Evolutionary conservation across 2,797 vertebrate species (phyloP), one percentile per base, ranked within the genome.

Genomic region (Alauda arvensis): DNA sequence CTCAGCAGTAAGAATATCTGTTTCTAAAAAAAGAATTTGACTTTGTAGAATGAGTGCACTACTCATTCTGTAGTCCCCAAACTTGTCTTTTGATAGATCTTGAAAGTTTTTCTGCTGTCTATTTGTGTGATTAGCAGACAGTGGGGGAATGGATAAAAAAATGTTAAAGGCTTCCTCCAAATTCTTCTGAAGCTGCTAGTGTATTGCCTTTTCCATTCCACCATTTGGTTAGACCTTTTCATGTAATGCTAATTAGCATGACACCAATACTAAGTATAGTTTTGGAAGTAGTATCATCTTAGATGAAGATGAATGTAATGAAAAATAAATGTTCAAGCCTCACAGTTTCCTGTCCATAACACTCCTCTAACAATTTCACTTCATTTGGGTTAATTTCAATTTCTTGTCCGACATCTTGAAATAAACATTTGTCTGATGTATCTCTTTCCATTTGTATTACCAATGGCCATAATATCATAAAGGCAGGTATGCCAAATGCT

Each of bases 201-300:
- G 6, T 45, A 24, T 61, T 70, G 21, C 33, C 17, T 84, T 87
- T 82, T 70, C 25, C 23, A 40, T 87, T 87, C 24, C 48, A 76
- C 67, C 51, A 79, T 68, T 93, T 89, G 81, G 46, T 79, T 83
- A 87, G 40, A 78, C 53, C n/a, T 93, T 91, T 85, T 77, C 40
- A 62, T 74, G 33, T 90, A 79, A 29, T 65, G 31, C n/a, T 82
- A 75, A 85, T 87, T 85, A 83, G 15, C 37, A 46, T 71, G 68
- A 79, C 51, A 79, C 51, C 40, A 85, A 55, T 66, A 84, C 68
- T 87, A 62, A 85, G 68, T 76, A 46, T 24, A 17, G 26, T 74
- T 88, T 91, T 82, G 57, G 40, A 87, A 90, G 37, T n/a, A 76
- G n/a, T 59, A 68, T 57, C 55, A 48, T 85, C 61, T 68, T 77